Base-by-base conservation (phyloP, 2,113 vertebrate species). In the Lota lota region DNA sequence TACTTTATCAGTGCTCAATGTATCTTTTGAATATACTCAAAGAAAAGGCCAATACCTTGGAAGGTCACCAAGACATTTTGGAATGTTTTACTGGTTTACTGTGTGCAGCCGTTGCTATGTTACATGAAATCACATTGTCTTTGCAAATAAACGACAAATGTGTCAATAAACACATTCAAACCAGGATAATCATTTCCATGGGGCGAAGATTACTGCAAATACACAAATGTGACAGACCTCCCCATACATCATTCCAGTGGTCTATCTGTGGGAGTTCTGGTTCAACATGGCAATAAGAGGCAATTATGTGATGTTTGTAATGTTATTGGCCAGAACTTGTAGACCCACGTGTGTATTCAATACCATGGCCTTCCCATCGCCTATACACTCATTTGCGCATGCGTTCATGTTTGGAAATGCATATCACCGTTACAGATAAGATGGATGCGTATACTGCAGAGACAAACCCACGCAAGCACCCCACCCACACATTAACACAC, bases 271-370 rank as follows among this genome's bases (percentile, higher is more conserved):
- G 72, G 74, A 75, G 73, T 68, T 4, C 58, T 58, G 58, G 72
- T 71, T 79, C 67, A 22, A 56, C 0, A 0, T 20, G 14, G 63
- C 69, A 85, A 79, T 84, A 66, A 80, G 60, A 53, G 62, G 33
- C 79, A 80, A 86, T 83, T 85, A 79, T 74, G 69, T 65, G 77
- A 79, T 68, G 65, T 62, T 76, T 75, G 50, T 67, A 69, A 74
- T 50, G 72, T 73, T 56, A 60, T 47, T 67, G 70, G 72, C 24
- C 79, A 53, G 67, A 66, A 61, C 59, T 16, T 61, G 22, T 22
- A 61, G 22, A 61, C 53, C 7, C 17, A 53, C 11, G 15, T 56
- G 53, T n/a, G 17, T 5, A n/a, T 56, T 18, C 10, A 56, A 6
- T 17, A n/a, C 21, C 10, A 22, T 10, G 3, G 10, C 5, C 14